Conservation (phyloP, 2,113 vertebrate genomes). For the Psilopsiagon aymara region DNA sequence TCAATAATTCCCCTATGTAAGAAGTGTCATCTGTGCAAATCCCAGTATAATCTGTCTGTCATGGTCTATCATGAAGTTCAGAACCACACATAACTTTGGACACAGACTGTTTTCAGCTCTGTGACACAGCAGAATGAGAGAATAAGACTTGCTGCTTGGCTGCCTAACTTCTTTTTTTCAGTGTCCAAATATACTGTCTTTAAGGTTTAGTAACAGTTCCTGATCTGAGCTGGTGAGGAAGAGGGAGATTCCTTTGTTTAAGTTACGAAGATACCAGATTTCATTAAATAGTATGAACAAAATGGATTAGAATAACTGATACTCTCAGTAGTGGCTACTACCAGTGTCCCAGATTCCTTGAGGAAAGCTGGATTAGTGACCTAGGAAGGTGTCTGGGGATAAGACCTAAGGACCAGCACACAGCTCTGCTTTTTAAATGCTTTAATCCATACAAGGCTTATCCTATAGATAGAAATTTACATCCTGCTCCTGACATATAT, state of each 20-base stretch:
- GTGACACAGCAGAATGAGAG: background rate
- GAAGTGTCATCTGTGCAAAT: background rate
- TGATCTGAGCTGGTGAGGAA: background rate
- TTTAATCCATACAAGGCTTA: background rate
- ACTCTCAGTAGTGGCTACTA: background rate
- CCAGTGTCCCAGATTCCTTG: background rate
- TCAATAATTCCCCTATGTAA: background rate
- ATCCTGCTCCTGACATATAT: background rate
- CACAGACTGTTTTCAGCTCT: background rate
- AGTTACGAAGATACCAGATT: background rate
- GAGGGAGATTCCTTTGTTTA: background rate
- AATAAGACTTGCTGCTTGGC: background rate
- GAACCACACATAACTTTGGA: background rate
- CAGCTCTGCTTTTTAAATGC: background rate
- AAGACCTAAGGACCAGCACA: background rate
- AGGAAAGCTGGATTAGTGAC: constrained; percentile 6
- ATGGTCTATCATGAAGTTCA: background rate
- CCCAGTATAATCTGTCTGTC: background rate
- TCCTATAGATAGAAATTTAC: background rate
- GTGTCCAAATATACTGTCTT: background rate
- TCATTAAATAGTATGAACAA: background rate
- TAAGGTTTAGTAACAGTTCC: background rate
- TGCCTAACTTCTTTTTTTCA: background rate
- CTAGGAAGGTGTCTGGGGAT: background rate
- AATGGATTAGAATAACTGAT: background rate